These are phyloP conservation scores for Danionella dracula DNA, from an alignment of 2,797 vertebrate genomes.

Conservation along the genomic window DNA sequence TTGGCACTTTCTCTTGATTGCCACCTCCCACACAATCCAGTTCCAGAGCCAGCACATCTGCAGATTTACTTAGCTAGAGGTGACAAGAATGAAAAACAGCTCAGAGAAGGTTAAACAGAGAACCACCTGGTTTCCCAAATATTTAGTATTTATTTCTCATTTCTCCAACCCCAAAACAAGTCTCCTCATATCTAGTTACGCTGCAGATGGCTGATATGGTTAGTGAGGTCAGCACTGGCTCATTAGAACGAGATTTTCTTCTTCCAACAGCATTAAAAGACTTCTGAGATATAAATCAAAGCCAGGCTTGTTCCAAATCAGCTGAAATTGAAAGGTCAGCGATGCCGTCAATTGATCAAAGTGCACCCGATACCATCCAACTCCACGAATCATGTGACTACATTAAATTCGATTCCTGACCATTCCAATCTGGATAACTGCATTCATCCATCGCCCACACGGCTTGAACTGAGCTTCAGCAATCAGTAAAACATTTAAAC, in stretches of 20 bases:
- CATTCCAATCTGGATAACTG: not conserved
- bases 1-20: not conserved
- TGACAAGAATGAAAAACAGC: slow-evolving; percentile 38
- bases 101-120: slow-evolving; percentile 6
- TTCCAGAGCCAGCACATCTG: slow-evolving; percentile 24
- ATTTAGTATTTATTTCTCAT: slow-evolving; percentile 2
- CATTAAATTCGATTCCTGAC: not conserved
- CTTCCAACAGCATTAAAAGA: not conserved
- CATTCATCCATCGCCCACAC: not conserved
- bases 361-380: not conserved
- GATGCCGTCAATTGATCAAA: not conserved
- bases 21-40: not conserved
- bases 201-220: not conserved
- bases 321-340: not conserved
- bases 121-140: slow-evolving; percentile 18
- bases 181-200: not conserved
- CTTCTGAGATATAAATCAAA: not conserved
- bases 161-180: not conserved
- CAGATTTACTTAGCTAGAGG: slow-evolving; percentile 35
- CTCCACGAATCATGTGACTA: not conserved
- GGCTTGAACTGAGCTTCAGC: not conserved
- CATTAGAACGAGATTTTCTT: not conserved
- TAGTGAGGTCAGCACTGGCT: not conserved
- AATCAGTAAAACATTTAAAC: not conserved
- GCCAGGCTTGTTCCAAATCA: not conserved